Evolutionary conservation across 2,888 invertebrate genomes (phyloP).

Genomic region (Diaprepes abbreviatus): DNA sequence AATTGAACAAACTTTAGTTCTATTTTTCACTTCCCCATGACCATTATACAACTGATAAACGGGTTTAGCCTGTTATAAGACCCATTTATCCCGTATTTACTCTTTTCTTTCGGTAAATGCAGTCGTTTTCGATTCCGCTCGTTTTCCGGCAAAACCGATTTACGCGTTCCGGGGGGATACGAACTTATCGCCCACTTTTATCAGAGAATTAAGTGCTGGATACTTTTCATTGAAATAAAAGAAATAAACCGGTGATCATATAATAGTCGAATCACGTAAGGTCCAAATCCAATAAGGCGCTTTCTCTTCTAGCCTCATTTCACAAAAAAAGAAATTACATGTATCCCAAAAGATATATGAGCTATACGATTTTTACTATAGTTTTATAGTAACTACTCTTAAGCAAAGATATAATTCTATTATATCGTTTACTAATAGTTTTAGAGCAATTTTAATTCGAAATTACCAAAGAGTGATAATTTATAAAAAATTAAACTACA

Average conservation of each 20-base stretch:
- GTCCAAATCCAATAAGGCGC: background rate
- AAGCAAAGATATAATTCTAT: no score
- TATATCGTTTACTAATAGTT: no score
- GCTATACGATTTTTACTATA: no score
- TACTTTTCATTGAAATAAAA: conserved; percentile 34
- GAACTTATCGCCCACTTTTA: conserved; percentile 34
- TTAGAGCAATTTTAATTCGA: no score
- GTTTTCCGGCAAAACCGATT: conserved; percentile 65
- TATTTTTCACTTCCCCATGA: conserved; percentile 29
- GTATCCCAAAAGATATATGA: no score
- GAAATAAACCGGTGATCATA: conserved; percentile 1
- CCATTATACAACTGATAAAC: conserved; percentile 43
- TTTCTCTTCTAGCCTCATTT: background rate
- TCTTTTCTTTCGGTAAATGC: conserved; percentile 63
- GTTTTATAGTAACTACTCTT: no score
- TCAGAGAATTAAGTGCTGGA: conserved; percentile 28
- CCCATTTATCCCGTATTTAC: conserved; percentile 54
- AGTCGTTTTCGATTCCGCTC: conserved; percentile 65
- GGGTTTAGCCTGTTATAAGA: conserved; percentile 16
- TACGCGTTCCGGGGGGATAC: conserved; percentile 46
- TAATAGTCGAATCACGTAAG: conserved; percentile 11
- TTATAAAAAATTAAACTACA: no score
- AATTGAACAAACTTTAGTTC: conserved; percentile 31
- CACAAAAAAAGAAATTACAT: no score
- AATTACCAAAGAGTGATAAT: no score